Evolutionary conservation across 2,888 invertebrate species (phyloP), one percentile per base, ranked within the genome.

Genomic region (Gibbula magus): DNA sequence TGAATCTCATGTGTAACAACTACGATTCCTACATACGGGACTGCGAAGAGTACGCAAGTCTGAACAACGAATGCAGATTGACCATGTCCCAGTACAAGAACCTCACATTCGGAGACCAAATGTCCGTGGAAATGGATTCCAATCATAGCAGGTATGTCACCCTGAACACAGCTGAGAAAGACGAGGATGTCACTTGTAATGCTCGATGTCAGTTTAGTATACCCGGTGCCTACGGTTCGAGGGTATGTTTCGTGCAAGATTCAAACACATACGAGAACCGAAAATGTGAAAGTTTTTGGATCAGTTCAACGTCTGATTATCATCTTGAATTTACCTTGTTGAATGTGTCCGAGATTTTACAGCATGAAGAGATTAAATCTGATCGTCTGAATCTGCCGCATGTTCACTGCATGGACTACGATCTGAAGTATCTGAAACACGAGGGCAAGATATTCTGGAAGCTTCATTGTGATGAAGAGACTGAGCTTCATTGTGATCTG

Each of bases 21-120:
- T 81, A 84, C 45, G 88, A 89, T 75, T 90, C 89, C 0, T 90
- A 81, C 78, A 82, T 90, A 29, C 78, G 81, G 13, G 89, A 89
- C 81, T 90, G 90, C 82, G 75, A 81, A 22, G 76, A 76, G 22
- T 76, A 56, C 25, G 39, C 74, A 39, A 52, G 70, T 8, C 32
- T 10, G 29, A 61, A 51, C 18, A 35, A 73, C 2, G 22, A 35
- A n/a, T 82, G 82, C 54, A 53, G 75, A 20, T 25, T 78, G 5
- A 75, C 79, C 7, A 75, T 79, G 7, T 61, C 75, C n/a, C 54
- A 80, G 39, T 80, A 75, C 56, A 75, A 53, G 2, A 75, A 77
- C 18, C 20, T 77, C n/a, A 75, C 80, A 4, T 29, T 73, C 45
- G 79, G 20, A 32, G 20, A 54, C 32, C 4, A 51, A 51, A 10